phyloP scores from a whole-genome alignment of 2,113 vertebrate species.

The Platysternon megacephalum region DNA sequence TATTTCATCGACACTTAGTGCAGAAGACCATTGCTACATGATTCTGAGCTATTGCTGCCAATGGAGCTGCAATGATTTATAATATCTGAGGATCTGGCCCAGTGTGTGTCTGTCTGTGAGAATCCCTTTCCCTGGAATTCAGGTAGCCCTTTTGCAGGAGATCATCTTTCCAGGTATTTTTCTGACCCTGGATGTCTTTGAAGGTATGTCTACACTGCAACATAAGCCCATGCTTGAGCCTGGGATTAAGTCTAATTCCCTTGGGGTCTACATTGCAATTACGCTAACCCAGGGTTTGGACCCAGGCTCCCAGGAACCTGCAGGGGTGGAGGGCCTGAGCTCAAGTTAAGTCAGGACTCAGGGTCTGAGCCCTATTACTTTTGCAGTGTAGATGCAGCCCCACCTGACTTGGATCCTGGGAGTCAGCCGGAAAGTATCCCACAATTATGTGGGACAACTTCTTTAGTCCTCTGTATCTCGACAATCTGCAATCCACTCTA shows the following conservation, averaged over 20 bases:
- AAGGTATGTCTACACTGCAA: neutral
- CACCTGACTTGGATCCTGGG: neutral
- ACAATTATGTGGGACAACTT: neutral
- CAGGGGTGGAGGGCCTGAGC: too few species aligned
- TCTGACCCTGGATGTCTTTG: neutral
- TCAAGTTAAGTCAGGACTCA: too few species aligned
- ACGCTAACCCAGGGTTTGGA: too few species aligned
- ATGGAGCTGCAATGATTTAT: neutral
- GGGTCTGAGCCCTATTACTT: too few species aligned
- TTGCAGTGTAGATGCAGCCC: too few species aligned
- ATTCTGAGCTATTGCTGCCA: neutral
- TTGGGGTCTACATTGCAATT: too few species aligned
- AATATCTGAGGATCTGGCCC: neutral
- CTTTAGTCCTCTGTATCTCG: neutral
- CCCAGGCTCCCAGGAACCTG: too few species aligned
- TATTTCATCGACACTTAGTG: accelerated
- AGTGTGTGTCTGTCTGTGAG: neutral
- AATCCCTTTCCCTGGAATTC: neutral
- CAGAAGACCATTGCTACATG: neutral
- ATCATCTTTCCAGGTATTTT: neutral
- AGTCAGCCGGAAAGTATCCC: neutral
- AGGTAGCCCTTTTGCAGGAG: neutral
- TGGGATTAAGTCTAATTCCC: too few species aligned
- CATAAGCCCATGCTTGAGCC: neutral
- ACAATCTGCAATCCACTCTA: neutral